These are phyloP conservation scores for Microcebus tavaratra DNA, from an alignment of 2,113 vertebrate genomes.

Conservation along the genomic window DNA sequence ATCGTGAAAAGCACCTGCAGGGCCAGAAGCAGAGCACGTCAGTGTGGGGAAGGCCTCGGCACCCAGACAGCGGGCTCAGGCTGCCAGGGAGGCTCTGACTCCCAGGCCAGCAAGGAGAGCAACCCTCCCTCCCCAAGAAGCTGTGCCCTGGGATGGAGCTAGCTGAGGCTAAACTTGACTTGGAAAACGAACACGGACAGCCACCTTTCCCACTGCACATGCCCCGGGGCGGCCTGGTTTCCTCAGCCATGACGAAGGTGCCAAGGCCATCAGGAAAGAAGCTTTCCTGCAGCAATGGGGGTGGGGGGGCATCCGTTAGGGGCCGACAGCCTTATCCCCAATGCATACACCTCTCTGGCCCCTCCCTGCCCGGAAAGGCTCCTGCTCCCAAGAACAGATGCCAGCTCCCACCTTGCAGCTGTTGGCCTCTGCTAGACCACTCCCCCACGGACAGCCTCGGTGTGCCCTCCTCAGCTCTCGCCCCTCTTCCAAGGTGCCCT, in stretches of 20 bases:
- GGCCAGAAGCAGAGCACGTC: not conserved
- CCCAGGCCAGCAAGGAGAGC: not conserved
- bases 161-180: not conserved
- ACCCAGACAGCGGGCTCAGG: accelerated
- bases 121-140: not conserved
- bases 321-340: not conserved
- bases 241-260: not conserved
- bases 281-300: not conserved
- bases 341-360: not conserved
- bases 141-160: not conserved
- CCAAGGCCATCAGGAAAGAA: not conserved
- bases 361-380: not conserved
- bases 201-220: not conserved
- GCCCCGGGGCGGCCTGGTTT: not conserved
- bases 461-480: not conserved
- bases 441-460: accelerated
- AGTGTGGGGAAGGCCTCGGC: not conserved
- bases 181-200: not conserved
- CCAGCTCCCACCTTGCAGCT: not conserved
- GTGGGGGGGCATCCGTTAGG: no score
- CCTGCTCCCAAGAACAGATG: not conserved
- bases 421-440: not conserved
- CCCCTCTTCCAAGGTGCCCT: not conserved
- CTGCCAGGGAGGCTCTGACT: accelerated
- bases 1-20: conserved; percentile 57